Evolutionary conservation across 1,140 invertebrate species (phyloP).

Genomic region (Bacillus rossius): DNA sequence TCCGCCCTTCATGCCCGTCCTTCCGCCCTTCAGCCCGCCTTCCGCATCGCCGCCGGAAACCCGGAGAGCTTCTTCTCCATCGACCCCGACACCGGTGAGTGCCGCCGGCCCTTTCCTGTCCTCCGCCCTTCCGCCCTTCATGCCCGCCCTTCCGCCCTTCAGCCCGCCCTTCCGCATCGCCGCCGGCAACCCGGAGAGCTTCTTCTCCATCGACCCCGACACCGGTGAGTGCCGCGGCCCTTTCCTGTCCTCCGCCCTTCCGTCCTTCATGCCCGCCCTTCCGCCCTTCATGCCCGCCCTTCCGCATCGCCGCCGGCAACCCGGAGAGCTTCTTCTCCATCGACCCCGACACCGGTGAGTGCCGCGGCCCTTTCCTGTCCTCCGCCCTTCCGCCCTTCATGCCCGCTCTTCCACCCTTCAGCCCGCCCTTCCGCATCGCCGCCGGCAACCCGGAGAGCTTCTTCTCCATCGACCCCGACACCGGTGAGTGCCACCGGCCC

Average conservation of each 20-base stretch:
- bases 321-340: conserved; percentile 87
- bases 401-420: too few species aligned
- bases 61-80: conserved; percentile 87
- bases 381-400: too few species aligned
- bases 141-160: too few species aligned
- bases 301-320: conserved; percentile 84
- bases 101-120: too few species aligned
- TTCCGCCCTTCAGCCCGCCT: conserved; percentile 83
- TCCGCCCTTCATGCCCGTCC: conserved; percentile 84
- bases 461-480: conserved; percentile 78
- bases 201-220: conserved; percentile 79
- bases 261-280: too few species aligned
- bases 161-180: conserved; percentile 76
- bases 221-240: too few species aligned
- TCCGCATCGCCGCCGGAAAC: conserved; percentile 84
- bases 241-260: too few species aligned
- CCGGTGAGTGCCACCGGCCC: too few species aligned
- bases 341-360: conserved; percentile 75
- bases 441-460: conserved; percentile 87
- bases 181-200: conserved; percentile 84
- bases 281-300: too few species aligned
- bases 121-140: too few species aligned
- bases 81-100: conserved; percentile 75
- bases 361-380: too few species aligned
- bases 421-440: conserved; percentile 74